These are phyloP conservation scores for Zophobas morio DNA, from an alignment of 1,140 invertebrate genomes.

Conservation along the genomic window DNA sequence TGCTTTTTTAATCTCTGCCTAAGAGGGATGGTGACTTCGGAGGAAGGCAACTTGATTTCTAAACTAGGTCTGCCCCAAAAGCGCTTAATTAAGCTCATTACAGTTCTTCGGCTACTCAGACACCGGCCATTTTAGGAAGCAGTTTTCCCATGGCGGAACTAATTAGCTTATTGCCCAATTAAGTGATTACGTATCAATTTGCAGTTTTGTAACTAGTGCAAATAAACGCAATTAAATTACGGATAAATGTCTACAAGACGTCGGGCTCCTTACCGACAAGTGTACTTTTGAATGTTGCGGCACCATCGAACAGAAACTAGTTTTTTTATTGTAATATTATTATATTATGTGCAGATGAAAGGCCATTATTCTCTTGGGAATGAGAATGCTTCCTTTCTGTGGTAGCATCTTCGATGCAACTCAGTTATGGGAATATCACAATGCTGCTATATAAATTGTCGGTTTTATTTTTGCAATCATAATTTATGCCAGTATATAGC, in stretches of 20 bases:
- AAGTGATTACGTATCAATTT: conserved; percentile 8
- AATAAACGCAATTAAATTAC: conserved; percentile 27
- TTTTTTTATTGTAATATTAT: conserved; percentile 54
- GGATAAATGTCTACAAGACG: conserved; percentile 17
- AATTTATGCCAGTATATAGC: conserved; percentile 26
- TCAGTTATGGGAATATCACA: conserved; percentile 40
- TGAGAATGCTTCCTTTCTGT: conserved; percentile 50
- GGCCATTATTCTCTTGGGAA: conserved; percentile 55
- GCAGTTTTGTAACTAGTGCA: not conserved
- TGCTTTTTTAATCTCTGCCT: conserved; percentile 14
- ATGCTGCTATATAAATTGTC: conserved; percentile 24
- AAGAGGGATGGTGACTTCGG: conserved; percentile 9
- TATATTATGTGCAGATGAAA: conserved; percentile 55
- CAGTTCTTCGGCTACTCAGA: not conserved
- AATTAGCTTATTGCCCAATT: conserved; percentile 24
- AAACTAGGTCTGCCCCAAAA: not conserved
- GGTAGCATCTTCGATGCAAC: conserved; percentile 44
- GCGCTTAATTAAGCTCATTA: conserved; percentile 21
- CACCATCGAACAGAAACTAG: conserved; percentile 43
- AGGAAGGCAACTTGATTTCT: not conserved
- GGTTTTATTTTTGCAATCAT: conserved; percentile 18
- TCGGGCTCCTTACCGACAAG: conserved; percentile 26
- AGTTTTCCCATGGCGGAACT: not conserved
- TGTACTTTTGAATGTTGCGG: conserved; percentile 17
- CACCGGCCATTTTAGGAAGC: conserved; percentile 11